These are phyloP conservation scores for Thinocorus orbignyianus DNA, from an alignment of 2,113 vertebrate species.

Conservation along the genomic window DNA sequence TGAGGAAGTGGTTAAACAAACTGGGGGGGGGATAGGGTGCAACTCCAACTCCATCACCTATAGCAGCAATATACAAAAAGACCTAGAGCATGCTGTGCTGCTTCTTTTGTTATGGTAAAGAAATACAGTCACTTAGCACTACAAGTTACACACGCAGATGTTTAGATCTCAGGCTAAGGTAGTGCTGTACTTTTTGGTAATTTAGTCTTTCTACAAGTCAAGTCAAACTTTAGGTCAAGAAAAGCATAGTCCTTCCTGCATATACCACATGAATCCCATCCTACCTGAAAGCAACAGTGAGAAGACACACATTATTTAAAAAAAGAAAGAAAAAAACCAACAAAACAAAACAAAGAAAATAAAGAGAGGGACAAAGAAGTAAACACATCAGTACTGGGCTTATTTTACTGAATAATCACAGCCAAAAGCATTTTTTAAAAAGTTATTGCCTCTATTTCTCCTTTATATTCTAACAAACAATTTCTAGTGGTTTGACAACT, in stretches of 20 bases:
- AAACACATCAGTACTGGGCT: neutral
- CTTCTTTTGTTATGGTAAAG: neutral
- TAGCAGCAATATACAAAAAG: neutral
- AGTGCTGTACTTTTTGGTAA: neutral
- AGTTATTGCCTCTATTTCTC: neutral
- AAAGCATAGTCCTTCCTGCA: neutral
- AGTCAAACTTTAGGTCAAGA: neutral
- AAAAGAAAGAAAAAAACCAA: too few species aligned
- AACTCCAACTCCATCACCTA: neutral
- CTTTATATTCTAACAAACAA: neutral
- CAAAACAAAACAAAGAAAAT: too few species aligned
- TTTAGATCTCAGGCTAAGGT: neutral
- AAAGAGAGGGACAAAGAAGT: neutral
- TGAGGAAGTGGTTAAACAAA: neutral
- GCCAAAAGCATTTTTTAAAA: neutral
- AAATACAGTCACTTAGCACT: neutral
- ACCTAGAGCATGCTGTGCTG: neutral
- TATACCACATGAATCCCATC: neutral
- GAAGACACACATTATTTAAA: neutral
- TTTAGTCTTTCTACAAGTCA: neutral
- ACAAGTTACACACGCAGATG: neutral
- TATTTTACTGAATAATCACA: neutral
- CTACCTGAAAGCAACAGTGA: neutral
- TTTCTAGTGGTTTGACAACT: neutral
- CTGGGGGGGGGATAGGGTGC: rapidly evolving